Evolutionary conservation across 1,140 invertebrate species (phyloP), one percentile per base, ranked within the genome.

Genomic region (Rhynchophorus ferrugineus): DNA sequence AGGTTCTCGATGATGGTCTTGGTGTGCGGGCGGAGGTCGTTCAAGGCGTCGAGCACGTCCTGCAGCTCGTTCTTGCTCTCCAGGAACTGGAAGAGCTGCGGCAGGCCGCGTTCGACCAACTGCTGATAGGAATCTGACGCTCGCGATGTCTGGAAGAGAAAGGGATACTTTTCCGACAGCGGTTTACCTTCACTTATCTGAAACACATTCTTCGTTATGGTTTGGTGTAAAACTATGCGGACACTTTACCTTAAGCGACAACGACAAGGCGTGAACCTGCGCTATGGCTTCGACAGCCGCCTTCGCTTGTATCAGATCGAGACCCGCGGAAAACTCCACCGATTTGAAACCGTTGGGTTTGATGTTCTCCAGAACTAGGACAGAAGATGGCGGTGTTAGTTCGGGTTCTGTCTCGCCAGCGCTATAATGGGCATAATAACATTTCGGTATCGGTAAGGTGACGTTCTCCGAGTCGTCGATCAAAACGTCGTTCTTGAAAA

Each of bases 121-220:
- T 85, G 83, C 42, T 87, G 82, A 60, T 87, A 88, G 1, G 84
- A 85, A 55, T 85, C 82, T 0, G 84, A 84, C 0, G 85, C 84
- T 51, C 80, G 72, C 2, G 81, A 79, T 6, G 83, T 86, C 60
- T 85, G 82, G 55, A 88, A 87, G 3, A 88, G 73, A 59, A 87
- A 88, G 8, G 74, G 71, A 60, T 86, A 87, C 46, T 78, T 75
- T 54, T 83, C 78, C 9, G 81, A 78, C 1, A 87, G 65, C 0
- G 75, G 68, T 49, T 71, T 67, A 3, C 73, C 76, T 44, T 83
- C 80, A 56, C 78, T 75, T 2, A 84, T 21, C 53, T 55, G 18
- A 21, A 49, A 55, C 24, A 29, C 24, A 29, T 6, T 29, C 24
- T 29, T 29, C 11, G 24, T 29, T 29, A 29, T 29, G 5, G n/a